These are phyloP conservation scores for Deilephila elpenor DNA, from an alignment of 2,888 invertebrate genomes.

Conservation along the genomic window DNA sequence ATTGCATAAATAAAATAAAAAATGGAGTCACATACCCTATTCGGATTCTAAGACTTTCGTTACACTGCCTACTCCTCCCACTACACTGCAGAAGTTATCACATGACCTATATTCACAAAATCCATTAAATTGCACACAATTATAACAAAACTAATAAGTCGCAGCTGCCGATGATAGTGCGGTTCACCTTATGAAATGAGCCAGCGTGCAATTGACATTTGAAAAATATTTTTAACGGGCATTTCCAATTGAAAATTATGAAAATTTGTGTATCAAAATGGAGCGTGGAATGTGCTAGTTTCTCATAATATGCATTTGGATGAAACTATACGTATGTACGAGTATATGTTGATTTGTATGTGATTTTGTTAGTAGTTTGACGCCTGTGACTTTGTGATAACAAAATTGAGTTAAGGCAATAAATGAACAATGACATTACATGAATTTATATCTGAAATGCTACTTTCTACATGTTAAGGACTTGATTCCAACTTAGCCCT, in stretches of 20 bases:
- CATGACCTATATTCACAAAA: background rate
- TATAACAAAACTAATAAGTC: constrained; percentile 10
- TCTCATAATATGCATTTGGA: background rate
- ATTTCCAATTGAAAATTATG: constrained; percentile 38
- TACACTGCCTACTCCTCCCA: too few relatives aligned
- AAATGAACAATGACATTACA: too few relatives aligned
- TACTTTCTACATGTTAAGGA: too few relatives aligned
- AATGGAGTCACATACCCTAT: too few relatives aligned
- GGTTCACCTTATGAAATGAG: constrained; percentile 35
- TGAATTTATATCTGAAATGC: too few relatives aligned
- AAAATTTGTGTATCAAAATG: constrained; percentile 28
- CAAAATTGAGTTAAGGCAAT: too few relatives aligned
- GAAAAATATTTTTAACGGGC: constrained; percentile 38
- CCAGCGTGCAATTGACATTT: constrained; percentile 40
- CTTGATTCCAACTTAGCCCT: too few relatives aligned
- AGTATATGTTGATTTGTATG: background rate
- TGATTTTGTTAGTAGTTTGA: background rate
- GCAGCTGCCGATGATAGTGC: constrained; percentile 13
- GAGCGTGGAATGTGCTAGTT: constrained; percentile 23
- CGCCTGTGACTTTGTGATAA: too few relatives aligned
- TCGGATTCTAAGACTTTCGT: too few relatives aligned
- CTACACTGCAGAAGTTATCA: background rate
- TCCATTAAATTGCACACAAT: background rate
- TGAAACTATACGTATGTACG: background rate
- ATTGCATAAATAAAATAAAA: too few relatives aligned